Evolutionary conservation across 2,113 vertebrate genomes (phyloP), one percentile per base, ranked within the genome.

Genomic region (Limanda limanda): DNA sequence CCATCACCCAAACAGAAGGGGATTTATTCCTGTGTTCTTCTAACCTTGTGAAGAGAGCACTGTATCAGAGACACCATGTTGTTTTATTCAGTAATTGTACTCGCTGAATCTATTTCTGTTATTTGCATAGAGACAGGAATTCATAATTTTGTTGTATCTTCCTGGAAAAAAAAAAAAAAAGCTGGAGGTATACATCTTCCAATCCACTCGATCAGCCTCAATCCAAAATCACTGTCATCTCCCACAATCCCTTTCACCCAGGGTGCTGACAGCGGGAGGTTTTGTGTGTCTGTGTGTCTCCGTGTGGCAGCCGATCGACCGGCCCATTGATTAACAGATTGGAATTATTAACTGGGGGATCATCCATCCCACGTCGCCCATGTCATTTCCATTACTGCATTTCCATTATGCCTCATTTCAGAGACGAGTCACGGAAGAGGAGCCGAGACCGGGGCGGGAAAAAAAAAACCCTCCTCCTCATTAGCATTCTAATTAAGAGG

Each of bases 291-390:
- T 66, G 60, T 58, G 45, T 71, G 88, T 74, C 58, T 57, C 60
- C 58, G 45, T 8, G 24, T 20, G 74, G 77, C 83, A 82, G 79
- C 83, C 76, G 9, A 94, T 95, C 78, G 91, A 94, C 88, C 62
- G 3, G 78, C 47, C 71, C 89, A 95, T 95, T 94, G 94, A 95
- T 94, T 92, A 94, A 94, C 91, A 93, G 92, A 94, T 94, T 92
- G 94, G 91, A 93, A 94, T 94, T 95, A 95, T 95, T 94, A 95
- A 95, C 93, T 94, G 91, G 92, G 92, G 93, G 91, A 94, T 94
- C 91, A 93, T 93, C 91, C 92, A 85, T 94, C 93, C 91, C 83
- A 88, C 83, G 68, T 87, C 84, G 80, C 70, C 82, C 84, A 75
- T 92, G 92, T 93, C 90, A 89, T 93, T 92, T 90, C 88, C 84